These are phyloP conservation scores for Drosophila kikkawai DNA, from an alignment of 1,140 invertebrate species.

Conservation along the genomic window DNA sequence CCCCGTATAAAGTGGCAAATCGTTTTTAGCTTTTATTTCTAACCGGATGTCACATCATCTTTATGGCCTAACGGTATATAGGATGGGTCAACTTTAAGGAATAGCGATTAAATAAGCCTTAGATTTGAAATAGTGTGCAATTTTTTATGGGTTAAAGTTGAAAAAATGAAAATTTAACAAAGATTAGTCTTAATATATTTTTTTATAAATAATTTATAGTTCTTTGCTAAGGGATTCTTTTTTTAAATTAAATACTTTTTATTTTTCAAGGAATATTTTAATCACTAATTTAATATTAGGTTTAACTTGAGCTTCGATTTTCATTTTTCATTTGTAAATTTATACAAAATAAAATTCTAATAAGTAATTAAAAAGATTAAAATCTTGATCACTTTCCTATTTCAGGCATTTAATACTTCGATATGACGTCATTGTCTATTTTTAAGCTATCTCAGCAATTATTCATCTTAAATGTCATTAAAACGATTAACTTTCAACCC, in stretches of 20 bases:
- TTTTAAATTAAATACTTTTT: not conserved
- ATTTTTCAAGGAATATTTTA: not conserved
- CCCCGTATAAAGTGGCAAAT: slow-evolving; percentile 20
- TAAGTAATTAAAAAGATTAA: not conserved
- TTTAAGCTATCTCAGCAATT: slow-evolving; percentile 9
- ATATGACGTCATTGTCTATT: slow-evolving; percentile 7
- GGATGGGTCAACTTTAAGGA: not conserved
- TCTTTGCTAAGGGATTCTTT: not conserved
- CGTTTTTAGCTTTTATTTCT: not conserved
- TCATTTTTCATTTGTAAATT: not conserved
- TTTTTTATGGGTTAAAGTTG: not conserved
- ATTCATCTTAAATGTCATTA: slow-evolving; percentile 3
- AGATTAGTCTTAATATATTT: not conserved
- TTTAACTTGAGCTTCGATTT: not conserved
- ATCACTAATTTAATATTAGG: not conserved
- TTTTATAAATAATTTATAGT: not conserved
- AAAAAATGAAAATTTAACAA: not conserved
- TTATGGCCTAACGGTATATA: slow-evolving; percentile 9
- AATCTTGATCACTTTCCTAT: not conserved
- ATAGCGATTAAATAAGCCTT: slow-evolving; percentile 6
- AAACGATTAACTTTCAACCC: slow-evolving; percentile 7
- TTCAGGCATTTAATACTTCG: not conserved
- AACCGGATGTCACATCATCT: slow-evolving; percentile 39
- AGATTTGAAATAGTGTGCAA: not conserved
- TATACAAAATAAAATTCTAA: not conserved